Evolutionary conservation across 2,888 invertebrate genomes (phyloP), one percentile per base, ranked within the genome.

Genomic region (Heteromurus nitidus): DNA sequence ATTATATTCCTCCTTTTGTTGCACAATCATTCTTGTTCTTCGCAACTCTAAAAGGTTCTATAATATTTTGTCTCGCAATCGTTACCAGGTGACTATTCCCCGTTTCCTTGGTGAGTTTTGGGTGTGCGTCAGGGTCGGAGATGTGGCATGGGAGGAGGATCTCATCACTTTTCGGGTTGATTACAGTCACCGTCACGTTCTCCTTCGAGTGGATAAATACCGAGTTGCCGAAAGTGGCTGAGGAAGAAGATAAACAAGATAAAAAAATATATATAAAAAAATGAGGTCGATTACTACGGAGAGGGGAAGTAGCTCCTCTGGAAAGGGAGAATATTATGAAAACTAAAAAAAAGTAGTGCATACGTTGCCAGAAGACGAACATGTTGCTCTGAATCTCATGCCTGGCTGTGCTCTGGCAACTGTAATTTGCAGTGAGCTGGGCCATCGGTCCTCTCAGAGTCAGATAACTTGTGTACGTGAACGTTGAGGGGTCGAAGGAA

Each of bases 401-500:
- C 18, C 73, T 68, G 1, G 80, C 68, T 1, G 73, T 72, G 47
- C 84, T 83, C 55, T 85, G 82, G 72, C 87, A 87, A 30, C 80
- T 82, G 47, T 86, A 87, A 18, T 82, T 85, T 42, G 86, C 85
- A 3, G 87, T 84, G 11, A 84, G 11, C 31, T 70, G 64, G 20
- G 58, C 36, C 44, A 36, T 31, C n/a, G 77, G 76, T 9, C 77
- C 76, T 31, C 58, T 72, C 64, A 83, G 53, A 22, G 69, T 80
- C 2, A 87, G 64, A 7, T 72, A n/a, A 3, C 84, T 83, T 0
- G 80, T 53, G 55, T 84, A 87, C 2, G 80, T 80, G 44, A 84
- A 87, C 0, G 85, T 81, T 24, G 72, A 67, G 0, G 85, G 31
- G 65, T 86, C 85, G 58, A 84, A 85, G 18, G 85, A 47, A 67